Conservation (phyloP, 2,113 vertebrate genomes). For the Trogon melanurus region DNA sequence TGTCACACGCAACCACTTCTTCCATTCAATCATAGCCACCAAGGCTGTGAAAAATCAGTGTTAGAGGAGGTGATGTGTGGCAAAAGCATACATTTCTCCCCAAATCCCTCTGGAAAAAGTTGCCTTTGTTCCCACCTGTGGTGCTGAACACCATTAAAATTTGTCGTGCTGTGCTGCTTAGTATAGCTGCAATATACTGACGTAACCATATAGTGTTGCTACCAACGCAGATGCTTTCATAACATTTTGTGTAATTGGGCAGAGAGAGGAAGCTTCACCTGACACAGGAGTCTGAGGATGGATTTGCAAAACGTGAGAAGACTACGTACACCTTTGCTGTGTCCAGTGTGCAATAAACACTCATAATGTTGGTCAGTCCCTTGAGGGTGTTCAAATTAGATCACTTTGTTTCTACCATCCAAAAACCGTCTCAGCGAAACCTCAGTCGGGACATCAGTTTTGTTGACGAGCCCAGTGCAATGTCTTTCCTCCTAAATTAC, state of each 20-base stretch:
- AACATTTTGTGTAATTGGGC: background rate
- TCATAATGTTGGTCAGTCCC: background rate
- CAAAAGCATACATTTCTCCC: background rate
- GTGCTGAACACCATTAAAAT: background rate
- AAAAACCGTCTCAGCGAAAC: background rate
- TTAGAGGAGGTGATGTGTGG: background rate
- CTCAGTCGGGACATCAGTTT: rapidly evolving
- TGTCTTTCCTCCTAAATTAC: background rate
- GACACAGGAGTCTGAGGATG: background rate
- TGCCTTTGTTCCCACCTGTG: background rate
- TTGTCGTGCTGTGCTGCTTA: background rate
- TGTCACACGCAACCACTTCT: background rate
- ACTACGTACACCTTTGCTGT: background rate
- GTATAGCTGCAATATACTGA: background rate
- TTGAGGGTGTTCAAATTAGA: background rate
- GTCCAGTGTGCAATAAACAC: background rate
- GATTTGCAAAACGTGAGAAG: background rate
- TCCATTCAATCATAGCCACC: background rate
- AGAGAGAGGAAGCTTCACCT: background rate
- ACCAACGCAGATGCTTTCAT: background rate
- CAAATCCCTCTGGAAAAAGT: background rate
- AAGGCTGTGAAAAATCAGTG: background rate
- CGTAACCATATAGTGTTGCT: background rate
- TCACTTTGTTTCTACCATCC: background rate
- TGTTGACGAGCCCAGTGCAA: background rate